phyloP scores from a whole-genome alignment of 2,113 vertebrate species.

The Polypterus senegalus region DNA sequence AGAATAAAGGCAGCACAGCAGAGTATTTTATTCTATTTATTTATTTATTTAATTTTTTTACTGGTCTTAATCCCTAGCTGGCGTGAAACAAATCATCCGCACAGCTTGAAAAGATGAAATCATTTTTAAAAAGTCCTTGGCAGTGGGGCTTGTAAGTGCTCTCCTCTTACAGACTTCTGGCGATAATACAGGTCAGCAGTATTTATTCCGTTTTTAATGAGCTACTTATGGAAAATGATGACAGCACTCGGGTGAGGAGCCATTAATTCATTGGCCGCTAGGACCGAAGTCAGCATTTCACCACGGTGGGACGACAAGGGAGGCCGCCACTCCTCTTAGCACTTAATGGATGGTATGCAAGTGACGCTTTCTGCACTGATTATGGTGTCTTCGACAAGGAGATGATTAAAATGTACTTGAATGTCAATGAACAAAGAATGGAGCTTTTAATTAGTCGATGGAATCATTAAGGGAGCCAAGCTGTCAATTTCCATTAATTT shows the following conservation, averaged over 20 bases:
- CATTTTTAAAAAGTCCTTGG: not conserved
- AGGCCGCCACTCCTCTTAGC: slow-evolving; percentile 1
- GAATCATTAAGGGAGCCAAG: slow-evolving; percentile 16
- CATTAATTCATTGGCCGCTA: slow-evolving; percentile 21
- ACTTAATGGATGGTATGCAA: not conserved
- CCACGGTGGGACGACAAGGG: not conserved
- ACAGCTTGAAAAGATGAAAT: not conserved
- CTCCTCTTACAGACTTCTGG: not conserved
- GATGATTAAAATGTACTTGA: slow-evolving; percentile 15
- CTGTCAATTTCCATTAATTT: slow-evolving; percentile 16
- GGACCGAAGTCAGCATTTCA: slow-evolving; percentile 10
- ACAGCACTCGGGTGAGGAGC: slow-evolving; percentile 14
- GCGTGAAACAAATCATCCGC: slow-evolving; percentile 8
- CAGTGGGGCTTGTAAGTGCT: not conserved
- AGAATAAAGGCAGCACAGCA: not conserved
- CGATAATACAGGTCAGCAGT: not conserved
- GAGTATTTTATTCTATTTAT: too few species aligned
- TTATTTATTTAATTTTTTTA: not conserved
- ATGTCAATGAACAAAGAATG: slow-evolving; percentile 18
- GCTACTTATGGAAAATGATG: slow-evolving; percentile 13
- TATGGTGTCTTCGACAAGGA: slow-evolving; percentile 8
- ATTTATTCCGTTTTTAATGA: slow-evolving; percentile 12
- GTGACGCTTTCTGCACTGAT: slow-evolving; percentile 1
- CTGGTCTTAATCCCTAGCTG: not conserved
- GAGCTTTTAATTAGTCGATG: slow-evolving; percentile 18